Percentiles rank a stretch among this genome's conserved stretches.
Conservation (phyloP, 2,888 invertebrate genomes). For the Drosophila maculinotata region DNA sequence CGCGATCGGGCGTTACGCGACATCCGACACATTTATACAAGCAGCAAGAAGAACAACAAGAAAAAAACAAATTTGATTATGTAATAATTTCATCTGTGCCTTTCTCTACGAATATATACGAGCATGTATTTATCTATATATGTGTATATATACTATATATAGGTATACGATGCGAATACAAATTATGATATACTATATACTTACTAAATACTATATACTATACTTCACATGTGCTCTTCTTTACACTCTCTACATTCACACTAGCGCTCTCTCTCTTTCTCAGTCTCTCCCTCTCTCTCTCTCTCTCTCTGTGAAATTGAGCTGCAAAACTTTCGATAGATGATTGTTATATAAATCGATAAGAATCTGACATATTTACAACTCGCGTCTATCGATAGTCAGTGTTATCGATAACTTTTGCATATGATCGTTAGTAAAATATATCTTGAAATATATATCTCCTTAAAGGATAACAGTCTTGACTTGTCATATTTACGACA, state of each 20-base stretch:
- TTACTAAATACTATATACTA: conserved; percentile 35
- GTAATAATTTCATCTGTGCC: conserved; percentile 83
- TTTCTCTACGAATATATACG: conserved; percentile 76
- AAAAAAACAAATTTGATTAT: conserved; percentile 69
- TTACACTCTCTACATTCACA: conserved; percentile 26
- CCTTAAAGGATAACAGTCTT: too few species aligned
- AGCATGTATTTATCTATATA: conserved; percentile 32
- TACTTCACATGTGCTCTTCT: conserved; percentile 61
- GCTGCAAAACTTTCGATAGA: conserved; percentile 12
- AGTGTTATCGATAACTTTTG: too few species aligned
- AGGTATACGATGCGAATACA: conserved; percentile 36
- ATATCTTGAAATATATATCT: too few species aligned
- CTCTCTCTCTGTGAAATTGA: neutral
- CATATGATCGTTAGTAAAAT: too few species aligned
- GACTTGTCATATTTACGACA: too few species aligned
- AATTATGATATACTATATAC: conserved; percentile 45
- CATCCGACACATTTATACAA: conserved; percentile 35
- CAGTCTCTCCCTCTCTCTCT: conserved; percentile 1
- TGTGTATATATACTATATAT: conserved; percentile 38
- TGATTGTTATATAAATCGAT: too few species aligned
- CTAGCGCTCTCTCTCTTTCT: neutral
- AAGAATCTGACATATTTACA: too few species aligned
- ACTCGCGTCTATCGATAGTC: neutral
- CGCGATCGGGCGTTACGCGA: conserved; percentile 39
- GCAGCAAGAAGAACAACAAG: conserved; percentile 42